Evolutionary conservation across 2,888 invertebrate species (phyloP).

Genomic region (Myopa tessellatipennis): DNA sequence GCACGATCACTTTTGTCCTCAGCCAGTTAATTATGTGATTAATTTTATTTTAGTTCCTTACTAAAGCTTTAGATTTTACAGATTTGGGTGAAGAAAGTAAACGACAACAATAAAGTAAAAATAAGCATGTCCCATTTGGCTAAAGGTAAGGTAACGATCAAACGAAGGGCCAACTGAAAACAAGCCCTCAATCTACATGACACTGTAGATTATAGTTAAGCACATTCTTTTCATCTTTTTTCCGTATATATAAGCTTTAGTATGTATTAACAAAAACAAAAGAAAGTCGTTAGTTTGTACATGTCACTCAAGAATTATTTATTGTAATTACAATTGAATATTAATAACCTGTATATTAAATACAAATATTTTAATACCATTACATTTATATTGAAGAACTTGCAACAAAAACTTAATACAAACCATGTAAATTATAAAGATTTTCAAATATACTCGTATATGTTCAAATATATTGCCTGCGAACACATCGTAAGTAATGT

Average conservation of each 20-base stretch:
- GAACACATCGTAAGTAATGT: neutral
- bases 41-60: neutral
- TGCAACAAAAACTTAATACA: neutral
- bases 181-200: constrained; percentile 12
- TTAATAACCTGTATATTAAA: constrained; percentile 19
- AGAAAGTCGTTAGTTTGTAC: constrained; percentile 21
- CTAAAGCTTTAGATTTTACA: constrained; percentile 68
- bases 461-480: neutral
- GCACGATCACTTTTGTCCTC: neutral
- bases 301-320: constrained; percentile 33
- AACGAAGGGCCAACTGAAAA: constrained; percentile 81
- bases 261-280: too few species aligned
- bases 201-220: constrained; percentile 21
- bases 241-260: too few species aligned
- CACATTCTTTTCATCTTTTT: neutral
- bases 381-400: constrained; percentile 23
- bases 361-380: constrained; percentile 11
- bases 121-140: constrained; percentile 87
- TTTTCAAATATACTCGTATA: neutral
- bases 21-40: neutral
- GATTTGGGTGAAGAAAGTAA: constrained; percentile 91
- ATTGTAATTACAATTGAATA: constrained; percentile 23
- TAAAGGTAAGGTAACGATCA: constrained; percentile 88
- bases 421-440: neutral
- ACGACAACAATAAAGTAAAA: constrained; percentile 81